Evolutionary conservation across 2,797 vertebrate genomes (phyloP).

Genomic region (Enteromius argenteus): DNA sequence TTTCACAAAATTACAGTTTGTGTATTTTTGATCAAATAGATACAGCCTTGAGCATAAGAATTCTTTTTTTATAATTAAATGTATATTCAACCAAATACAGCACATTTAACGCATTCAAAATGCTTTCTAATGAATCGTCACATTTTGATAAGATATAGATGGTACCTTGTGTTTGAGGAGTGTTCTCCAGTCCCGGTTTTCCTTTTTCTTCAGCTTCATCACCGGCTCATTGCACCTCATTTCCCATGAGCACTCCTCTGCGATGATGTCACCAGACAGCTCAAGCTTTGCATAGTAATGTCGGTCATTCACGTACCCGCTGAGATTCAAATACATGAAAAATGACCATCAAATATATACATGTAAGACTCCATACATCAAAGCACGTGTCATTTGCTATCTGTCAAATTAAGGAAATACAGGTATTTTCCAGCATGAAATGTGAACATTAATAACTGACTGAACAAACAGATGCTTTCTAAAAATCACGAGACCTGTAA

Average conservation of each 20-base stretch:
- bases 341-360: not conserved
- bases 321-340: conserved; percentile 36
- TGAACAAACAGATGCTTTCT: not conserved
- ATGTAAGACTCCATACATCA: not conserved
- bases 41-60: too few species aligned
- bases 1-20: too few species aligned
- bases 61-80: too few species aligned
- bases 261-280: conserved; percentile 62
- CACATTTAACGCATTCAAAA: not conserved
- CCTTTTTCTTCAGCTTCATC: conserved; percentile 73
- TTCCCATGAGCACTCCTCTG: conserved; percentile 70
- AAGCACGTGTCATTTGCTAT: not conserved
- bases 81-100: not conserved
- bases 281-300: conserved; percentile 70
- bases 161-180: conserved; percentile 74
- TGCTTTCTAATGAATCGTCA: not conserved
- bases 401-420: not conserved
- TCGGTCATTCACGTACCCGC: conserved; percentile 64
- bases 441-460: not conserved
- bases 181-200: conserved; percentile 68
- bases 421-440: not conserved
- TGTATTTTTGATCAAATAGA: too few species aligned
- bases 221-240: conserved; percentile 76
- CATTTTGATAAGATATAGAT: not conserved
- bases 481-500: conserved; percentile 74